phyloP scores from a whole-genome alignment of 1,140 invertebrate genomes.

The Contarinia nasturtii region DNA sequence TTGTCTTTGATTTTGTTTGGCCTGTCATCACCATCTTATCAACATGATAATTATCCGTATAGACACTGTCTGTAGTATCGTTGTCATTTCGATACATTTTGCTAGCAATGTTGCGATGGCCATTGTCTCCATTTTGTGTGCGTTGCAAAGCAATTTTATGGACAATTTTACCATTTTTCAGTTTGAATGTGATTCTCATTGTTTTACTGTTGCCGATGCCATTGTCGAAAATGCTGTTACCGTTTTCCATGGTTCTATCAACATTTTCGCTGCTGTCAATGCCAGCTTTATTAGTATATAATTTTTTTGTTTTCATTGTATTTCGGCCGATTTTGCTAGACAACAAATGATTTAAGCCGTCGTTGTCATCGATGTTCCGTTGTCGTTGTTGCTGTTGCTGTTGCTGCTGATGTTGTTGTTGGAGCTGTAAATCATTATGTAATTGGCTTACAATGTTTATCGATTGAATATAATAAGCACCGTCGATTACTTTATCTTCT shows the following conservation, averaged over 20 bases:
- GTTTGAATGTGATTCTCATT: not conserved
- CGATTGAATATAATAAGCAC: conserved; percentile 1
- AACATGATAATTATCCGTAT: not conserved
- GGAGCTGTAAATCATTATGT: not conserved
- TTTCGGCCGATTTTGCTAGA: not conserved
- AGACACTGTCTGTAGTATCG: not conserved
- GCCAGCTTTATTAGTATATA: not conserved
- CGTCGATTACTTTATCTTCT: not conserved
- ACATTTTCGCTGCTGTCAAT: not conserved
- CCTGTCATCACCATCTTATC: not conserved
- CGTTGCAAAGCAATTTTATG: conserved; percentile 4
- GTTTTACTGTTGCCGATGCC: not conserved
- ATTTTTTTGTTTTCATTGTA: not conserved
- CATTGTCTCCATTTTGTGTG: not conserved
- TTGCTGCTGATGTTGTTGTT: too few relatives aligned
- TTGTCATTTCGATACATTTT: conserved; percentile 2
- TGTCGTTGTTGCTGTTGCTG: not conserved
- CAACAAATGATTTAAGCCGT: too few relatives aligned
- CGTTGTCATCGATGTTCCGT: too few relatives aligned
- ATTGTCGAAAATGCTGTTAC: not conserved
- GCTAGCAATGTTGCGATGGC: not conserved
- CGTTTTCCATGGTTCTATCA: not conserved
- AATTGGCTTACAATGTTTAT: not conserved
- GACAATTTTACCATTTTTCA: not conserved
- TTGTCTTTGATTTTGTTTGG: not conserved